Conservation (phyloP, 1,140 invertebrate genomes). For the Araneus ventricosus region DNA sequence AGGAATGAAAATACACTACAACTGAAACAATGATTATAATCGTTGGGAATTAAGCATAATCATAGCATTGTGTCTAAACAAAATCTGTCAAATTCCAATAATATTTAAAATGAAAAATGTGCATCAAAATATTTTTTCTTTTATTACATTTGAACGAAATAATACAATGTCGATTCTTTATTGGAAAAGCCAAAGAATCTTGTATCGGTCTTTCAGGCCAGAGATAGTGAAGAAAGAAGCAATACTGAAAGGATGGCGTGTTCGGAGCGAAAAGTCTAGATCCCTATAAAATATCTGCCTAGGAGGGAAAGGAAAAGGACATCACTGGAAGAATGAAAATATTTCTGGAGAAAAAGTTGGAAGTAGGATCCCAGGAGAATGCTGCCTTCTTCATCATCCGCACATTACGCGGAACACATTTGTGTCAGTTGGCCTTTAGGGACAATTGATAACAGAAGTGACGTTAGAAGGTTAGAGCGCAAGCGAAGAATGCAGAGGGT, state of each 20-base stretch:
- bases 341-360: not conserved
- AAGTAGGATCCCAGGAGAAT: not conserved
- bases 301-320: constrained; percentile 28
- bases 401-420: constrained; percentile 38
- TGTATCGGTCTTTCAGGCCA: too few species aligned
- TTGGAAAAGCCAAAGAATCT: too few species aligned
- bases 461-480: not conserved
- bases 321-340: constrained; percentile 37
- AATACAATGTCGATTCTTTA: too few species aligned
- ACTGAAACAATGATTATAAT: too few species aligned
- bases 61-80: too few species aligned
- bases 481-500: not conserved
- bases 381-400: constrained; percentile 11
- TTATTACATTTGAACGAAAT: too few species aligned
- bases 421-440: constrained; percentile 39
- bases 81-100: too few species aligned
- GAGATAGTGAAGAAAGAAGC: not conserved
- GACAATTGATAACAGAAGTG: constrained; percentile 41
- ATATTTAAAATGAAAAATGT: too few species aligned
- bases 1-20: too few species aligned
- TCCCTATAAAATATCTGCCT: constrained; percentile 30
- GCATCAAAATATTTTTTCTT: too few species aligned
- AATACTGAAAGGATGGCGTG: not conserved
- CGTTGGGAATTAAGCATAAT: too few species aligned
- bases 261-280: constrained; percentile 3